Conservation (phyloP, 2,888 invertebrate genomes). For the Phania funesta region DNA sequence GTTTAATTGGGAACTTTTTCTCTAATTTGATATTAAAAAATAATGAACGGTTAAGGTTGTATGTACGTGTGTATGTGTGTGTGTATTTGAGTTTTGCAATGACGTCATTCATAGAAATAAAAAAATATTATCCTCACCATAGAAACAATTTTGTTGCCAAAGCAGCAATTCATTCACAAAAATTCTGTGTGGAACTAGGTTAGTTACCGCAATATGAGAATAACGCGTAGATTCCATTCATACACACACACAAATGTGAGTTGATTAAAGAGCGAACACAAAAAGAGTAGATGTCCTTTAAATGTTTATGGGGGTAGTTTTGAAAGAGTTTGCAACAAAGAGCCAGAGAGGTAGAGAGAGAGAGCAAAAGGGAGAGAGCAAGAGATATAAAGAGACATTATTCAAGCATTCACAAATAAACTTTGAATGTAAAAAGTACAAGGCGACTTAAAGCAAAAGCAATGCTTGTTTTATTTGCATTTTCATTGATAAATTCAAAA, state of each 20-base stretch:
- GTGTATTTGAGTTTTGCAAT: conserved; percentile 22
- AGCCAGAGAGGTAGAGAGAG: neutral
- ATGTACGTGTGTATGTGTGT: conserved; percentile 4
- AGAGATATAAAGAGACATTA: neutral
- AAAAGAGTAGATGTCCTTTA: conserved; percentile 25
- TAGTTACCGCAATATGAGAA: conserved; percentile 24
- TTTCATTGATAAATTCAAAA: conserved; percentile 48
- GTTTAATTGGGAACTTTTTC: neutral
- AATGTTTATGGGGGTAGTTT: neutral
- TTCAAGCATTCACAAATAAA: neutral
- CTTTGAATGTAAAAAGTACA: neutral
- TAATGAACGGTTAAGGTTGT: neutral
- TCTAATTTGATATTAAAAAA: neutral
- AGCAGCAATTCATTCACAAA: conserved; percentile 56
- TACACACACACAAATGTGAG: neutral
- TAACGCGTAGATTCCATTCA: conserved; percentile 33
- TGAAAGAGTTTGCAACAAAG: neutral
- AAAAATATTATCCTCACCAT: conserved; percentile 15
- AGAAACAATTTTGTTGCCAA: conserved; percentile 44
- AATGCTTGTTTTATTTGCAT: neutral
- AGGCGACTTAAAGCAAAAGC: conserved; percentile 24
- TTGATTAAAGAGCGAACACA: neutral
- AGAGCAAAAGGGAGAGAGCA: neutral
- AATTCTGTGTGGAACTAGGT: conserved; percentile 60
- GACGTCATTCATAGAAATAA: conserved; percentile 45